A percentile compares a stretch with the other conserved stretches of the same genome.
Evolutionary conservation across 2,113 vertebrate genomes (phyloP).

Genomic region (Neolamprologus falcicula): DNA sequence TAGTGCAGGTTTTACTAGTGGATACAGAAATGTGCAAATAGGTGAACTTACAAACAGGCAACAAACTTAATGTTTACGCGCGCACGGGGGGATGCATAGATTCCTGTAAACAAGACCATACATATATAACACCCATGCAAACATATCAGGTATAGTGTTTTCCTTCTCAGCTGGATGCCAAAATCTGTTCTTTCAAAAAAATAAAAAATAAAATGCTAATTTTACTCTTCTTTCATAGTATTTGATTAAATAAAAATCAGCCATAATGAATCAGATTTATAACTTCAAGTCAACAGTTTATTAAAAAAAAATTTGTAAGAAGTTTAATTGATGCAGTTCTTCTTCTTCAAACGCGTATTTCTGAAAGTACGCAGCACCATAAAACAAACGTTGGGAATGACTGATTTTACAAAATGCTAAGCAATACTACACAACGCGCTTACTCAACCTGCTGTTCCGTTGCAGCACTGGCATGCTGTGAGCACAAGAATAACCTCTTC

Average conservation of each 20-base stretch:
- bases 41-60: neutral
- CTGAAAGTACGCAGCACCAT: neutral
- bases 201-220: no score
- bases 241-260: neutral
- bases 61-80: neutral
- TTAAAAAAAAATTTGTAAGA: fast-evolving
- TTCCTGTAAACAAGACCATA: no score
- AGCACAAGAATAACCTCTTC: conserved; percentile 58
- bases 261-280: neutral
- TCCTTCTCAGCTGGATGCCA: no score
- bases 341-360: neutral
- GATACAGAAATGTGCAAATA: neutral
- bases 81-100: no score
- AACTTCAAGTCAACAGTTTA: neutral
- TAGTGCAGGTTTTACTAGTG: neutral
- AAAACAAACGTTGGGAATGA: neutral
- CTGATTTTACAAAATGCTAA: neutral
- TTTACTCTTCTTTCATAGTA: neutral
- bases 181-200: no score
- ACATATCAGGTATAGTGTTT: no score
- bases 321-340: neutral
- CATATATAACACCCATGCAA: no score
- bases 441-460: neutral
- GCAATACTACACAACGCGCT: neutral
- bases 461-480: neutral